phyloP scores from a whole-genome alignment of 2,888 invertebrate species.

The Drosophila hawaiiensis region DNA sequence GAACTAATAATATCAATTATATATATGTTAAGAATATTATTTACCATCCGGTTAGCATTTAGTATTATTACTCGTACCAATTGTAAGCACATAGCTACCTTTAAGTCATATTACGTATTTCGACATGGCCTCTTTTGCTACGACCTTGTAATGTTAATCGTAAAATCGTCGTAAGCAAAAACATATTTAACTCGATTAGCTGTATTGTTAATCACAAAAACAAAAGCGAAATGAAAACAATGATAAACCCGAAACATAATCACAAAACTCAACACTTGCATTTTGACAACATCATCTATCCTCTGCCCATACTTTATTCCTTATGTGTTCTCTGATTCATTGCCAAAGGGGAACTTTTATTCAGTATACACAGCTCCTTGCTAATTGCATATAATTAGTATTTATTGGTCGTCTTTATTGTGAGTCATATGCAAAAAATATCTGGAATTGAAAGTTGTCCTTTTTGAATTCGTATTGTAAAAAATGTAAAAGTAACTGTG shows the following conservation, averaged over 20 bases:
- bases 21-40: slow-evolving; percentile 8
- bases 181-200: slow-evolving; percentile 27
- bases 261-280: slow-evolving; percentile 27
- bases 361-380: background rate
- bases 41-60: slow-evolving; percentile 44
- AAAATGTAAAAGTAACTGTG: background rate
- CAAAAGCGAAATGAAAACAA: slow-evolving; percentile 21
- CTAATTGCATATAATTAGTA: background rate
- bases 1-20: background rate
- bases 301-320: background rate
- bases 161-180: slow-evolving; percentile 23
- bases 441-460: background rate
- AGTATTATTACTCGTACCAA: slow-evolving; percentile 56
- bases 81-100: slow-evolving; percentile 51
- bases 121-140: slow-evolving; percentile 41
- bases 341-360: background rate
- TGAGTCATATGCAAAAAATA: background rate
- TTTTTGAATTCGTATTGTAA: background rate
- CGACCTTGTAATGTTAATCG: slow-evolving; percentile 68
- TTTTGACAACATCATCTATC: slow-evolving; percentile 18
- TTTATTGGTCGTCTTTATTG: background rate
- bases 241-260: slow-evolving; percentile 16
- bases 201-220: slow-evolving; percentile 8
- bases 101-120: slow-evolving; percentile 57
- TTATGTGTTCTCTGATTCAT: background rate